phyloP scores from a whole-genome alignment of 2,888 invertebrate species.

The Fragum whitleyi region DNA sequence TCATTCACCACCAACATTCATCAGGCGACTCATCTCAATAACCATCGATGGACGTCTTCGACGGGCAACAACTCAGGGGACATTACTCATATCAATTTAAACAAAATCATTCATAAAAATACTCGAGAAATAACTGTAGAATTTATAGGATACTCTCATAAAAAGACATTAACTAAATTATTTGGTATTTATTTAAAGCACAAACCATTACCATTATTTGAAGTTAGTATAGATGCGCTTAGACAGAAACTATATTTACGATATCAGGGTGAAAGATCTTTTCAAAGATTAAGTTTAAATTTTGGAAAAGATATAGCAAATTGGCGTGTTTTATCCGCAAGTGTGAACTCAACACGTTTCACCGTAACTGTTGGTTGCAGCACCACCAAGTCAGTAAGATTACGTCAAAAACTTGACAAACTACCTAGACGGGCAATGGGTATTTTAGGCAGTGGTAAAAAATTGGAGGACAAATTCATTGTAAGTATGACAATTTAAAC shows the following conservation, averaged over 20 bases:
- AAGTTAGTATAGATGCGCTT: conserved; percentile 70
- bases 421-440: conserved; percentile 68
- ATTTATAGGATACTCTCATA: conserved; percentile 54
- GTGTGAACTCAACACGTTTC: conserved; percentile 67
- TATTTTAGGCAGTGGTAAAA: conserved; percentile 62
- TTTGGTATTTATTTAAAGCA: conserved; percentile 69
- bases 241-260: conserved; percentile 71
- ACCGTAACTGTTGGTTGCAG: conserved; percentile 71
- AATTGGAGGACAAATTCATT: conserved; percentile 59
- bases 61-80: conserved; percentile 30
- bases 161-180: conserved; percentile 60
- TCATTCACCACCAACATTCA: conserved; percentile 38
- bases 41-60: conserved; percentile 68
- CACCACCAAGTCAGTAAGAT: conserved; percentile 46
- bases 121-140: conserved; percentile 70
- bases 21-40: conserved; percentile 57
- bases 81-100: conserved; percentile 50
- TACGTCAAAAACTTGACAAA: conserved; percentile 67
- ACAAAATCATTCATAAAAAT: conserved; percentile 63
- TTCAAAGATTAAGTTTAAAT: conserved; percentile 70
- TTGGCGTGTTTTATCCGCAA: conserved; percentile 70
- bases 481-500: conserved; percentile 68
- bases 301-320: conserved; percentile 65
- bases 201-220: conserved; percentile 73
- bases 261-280: conserved; percentile 77